Percentiles rank a stretch among this genome's conserved stretches.
These are phyloP conservation scores for Hiodon alosoides DNA, from an alignment of 2,113 vertebrate genomes.

Conservation along the genomic window DNA sequence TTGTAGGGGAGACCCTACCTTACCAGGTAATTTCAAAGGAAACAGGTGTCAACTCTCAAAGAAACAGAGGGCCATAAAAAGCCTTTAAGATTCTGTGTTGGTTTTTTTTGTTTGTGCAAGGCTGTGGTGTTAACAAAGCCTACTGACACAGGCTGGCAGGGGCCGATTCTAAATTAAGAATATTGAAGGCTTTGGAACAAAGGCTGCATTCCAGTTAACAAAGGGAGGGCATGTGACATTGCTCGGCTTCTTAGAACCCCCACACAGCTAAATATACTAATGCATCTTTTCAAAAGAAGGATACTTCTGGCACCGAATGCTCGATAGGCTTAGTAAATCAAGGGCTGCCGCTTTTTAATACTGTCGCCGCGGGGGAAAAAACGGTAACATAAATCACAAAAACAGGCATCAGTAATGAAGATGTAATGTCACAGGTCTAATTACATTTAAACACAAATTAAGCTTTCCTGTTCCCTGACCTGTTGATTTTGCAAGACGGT, in stretches of 20 bases:
- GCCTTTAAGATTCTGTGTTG: background rate
- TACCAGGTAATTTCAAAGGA: background rate
- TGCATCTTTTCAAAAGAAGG: background rate
- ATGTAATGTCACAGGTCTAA: background rate
- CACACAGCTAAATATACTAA: constrained; percentile 11
- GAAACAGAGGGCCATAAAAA: background rate
- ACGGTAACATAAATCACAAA: background rate
- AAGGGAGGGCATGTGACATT: constrained; percentile 8
- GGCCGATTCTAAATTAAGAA: constrained; percentile 14
- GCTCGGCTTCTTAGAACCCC: constrained; percentile 14
- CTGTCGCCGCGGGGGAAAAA: background rate
- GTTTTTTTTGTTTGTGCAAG: background rate
- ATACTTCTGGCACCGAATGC: background rate
- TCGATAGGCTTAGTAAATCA: background rate
- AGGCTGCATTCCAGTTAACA: constrained; percentile 8
- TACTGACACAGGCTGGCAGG: background rate
- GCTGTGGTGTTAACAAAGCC: background rate
- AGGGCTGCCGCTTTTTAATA: background rate
- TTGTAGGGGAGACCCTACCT: background rate
- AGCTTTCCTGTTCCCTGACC: background rate
- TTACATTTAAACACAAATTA: background rate
- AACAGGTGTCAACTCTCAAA: background rate
- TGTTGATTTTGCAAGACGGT: background rate
- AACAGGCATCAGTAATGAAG: background rate
- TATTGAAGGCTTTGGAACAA: constrained; percentile 14